Evolutionary conservation across 2,888 invertebrate genomes (phyloP).

Genomic region (Aphelenchoides bicaudatus): DNA sequence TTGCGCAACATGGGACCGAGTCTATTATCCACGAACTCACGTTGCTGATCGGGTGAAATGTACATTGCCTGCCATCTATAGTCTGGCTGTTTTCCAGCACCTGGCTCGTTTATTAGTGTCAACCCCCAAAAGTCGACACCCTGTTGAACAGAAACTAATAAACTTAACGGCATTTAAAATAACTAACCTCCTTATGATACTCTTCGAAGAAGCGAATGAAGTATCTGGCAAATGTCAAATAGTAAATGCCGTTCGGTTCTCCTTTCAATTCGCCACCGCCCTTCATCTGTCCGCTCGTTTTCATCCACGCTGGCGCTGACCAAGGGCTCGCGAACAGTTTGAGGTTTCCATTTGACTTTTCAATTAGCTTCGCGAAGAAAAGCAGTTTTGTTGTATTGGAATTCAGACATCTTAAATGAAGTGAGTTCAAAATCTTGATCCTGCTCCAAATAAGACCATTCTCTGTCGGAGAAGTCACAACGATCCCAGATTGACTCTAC

Average conservation of each 20-base stretch:
- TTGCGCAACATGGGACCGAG: constrained; percentile 22
- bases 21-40: constrained; percentile 24
- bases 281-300: constrained; percentile 7
- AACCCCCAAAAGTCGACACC: background rate
- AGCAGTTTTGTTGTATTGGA: no score
- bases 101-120: constrained; percentile 68
- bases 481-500: constrained; percentile 57
- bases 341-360: background rate
- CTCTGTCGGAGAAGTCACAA: constrained; percentile 2
- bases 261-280: constrained; percentile 5
- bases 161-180: background rate
- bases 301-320: constrained; percentile 15
- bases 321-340: constrained; percentile 4
- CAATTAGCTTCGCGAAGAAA: no score
- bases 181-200: background rate
- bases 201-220: background rate
- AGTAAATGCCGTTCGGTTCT: constrained; percentile 8
- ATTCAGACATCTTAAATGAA: background rate
- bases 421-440: constrained; percentile 7
- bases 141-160: background rate
- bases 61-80: constrained; percentile 73
- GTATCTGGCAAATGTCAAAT: background rate
- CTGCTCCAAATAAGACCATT: background rate
- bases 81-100: constrained; percentile 61
- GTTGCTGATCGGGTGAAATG: constrained; percentile 60